phyloP scores from a whole-genome alignment of 1,140 invertebrate genomes.

The Zaprionus gabonicus region DNA sequence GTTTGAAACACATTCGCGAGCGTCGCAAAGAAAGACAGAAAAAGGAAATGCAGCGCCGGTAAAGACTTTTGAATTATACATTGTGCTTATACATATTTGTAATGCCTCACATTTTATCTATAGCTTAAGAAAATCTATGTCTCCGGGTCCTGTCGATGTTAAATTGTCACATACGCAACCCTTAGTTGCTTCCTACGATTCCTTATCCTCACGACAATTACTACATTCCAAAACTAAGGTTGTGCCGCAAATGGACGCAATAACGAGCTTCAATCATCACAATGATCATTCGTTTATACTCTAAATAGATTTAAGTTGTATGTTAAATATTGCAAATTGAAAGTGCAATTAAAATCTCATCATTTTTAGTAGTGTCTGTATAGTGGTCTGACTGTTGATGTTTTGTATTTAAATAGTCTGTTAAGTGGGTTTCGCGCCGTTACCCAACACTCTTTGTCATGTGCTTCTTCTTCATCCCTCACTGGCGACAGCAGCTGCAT shows the following conservation, averaged over 20 bases:
- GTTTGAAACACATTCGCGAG: conserved; percentile 17
- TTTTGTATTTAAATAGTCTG: conserved; percentile 15
- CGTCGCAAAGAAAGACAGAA: conserved; percentile 4
- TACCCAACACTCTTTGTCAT: conserved; percentile 44
- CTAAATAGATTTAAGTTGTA: not conserved
- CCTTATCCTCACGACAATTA: not conserved
- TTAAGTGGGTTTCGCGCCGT: conserved; percentile 1
- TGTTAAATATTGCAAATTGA: not conserved
- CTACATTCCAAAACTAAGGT: not conserved
- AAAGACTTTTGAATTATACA: not conserved
- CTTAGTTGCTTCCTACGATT: not conserved
- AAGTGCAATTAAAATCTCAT: not conserved
- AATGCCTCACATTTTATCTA: not conserved
- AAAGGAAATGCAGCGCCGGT: conserved; percentile 16
- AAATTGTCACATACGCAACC: not conserved
- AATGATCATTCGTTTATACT: conserved; percentile 33
- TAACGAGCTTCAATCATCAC: conserved; percentile 29
- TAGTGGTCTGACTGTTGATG: not conserved
- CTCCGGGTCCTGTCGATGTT: not conserved
- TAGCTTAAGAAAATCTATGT: not conserved
- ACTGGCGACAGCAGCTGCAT: conserved; percentile 1
- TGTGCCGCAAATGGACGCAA: not conserved
- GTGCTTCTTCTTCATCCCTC: conserved; percentile 40
- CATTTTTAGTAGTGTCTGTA: not conserved
- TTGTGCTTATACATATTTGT: not conserved